Base-by-base conservation (phyloP, 2,888 invertebrate genomes). In the Exephanes ischioxanthus region DNA sequence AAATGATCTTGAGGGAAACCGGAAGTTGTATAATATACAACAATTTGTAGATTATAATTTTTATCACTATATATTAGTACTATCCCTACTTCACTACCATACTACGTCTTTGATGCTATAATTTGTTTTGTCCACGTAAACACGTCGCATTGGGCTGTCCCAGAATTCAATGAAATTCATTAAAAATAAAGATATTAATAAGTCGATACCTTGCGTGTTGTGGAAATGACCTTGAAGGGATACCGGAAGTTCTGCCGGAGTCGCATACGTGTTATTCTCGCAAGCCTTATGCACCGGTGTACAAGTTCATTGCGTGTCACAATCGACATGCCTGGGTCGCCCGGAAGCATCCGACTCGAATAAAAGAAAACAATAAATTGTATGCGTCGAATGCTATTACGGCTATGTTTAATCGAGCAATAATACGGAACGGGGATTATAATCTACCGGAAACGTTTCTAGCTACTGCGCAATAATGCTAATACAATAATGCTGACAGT, bases 361-460 rank as follows among this genome's bases (percentile, higher is more conserved):
- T 58, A 14, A 26, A 58, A 11, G 26, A 58, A 58, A 58, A 58
- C 26, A 58, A 26, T 58, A 58, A 22, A 58, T 26, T 26, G 9
- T 58, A 26, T 58, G 58, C 19, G 11, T 26, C 26, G 58, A 58
- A 26, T 26, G 58, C 11, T 26, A 14, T 58, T 58, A 58, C 22
- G 11, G 26, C 22, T 58, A 26, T 4, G 22, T 26, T 3, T 26
- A 58, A 22, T 58, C 14, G 45, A 58, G 14, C 11, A 58, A 58
- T 58, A 58, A 58, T 58, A 22, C 58, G 26, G 22, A 58, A 58
- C 58, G 58, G 22, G 26, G 58, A 58, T 58, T 58, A 58, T 58
- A 58, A 58, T 26, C 58, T 22, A 26, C 58, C 58, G 58, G 58
- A 58, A 58, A 11, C 58, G 3, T 58, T 26, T 58, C 22, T 58